Base-by-base conservation (phyloP, 2,888 invertebrate genomes). In the Nomada lathburiana region DNA sequence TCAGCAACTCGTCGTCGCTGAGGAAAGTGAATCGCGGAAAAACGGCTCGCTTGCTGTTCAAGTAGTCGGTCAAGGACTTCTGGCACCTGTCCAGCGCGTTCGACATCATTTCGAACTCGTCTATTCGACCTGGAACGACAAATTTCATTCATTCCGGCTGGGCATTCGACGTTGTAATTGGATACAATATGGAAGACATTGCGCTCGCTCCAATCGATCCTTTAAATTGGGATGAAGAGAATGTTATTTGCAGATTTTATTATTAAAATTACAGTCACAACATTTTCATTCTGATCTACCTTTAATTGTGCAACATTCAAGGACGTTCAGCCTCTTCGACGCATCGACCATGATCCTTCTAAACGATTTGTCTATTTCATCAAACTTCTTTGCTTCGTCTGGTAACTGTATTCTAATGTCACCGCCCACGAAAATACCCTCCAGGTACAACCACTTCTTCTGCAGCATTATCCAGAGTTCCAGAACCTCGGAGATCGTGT, bases 1-100 rank as follows among this genome's bases (percentile, higher is more conserved):
- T 97, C 10, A 99, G 95, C 86, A 98, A 94, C 93, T 98, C 98
- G 91, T 98, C 98, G 44, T 98, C 98, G 3, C 98, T 98, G 91
- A 98, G 97, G 94, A 98, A 98, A 94, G 97, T 98, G 94, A 98
- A 98, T 69, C 98, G 94, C 2, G 98, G 98, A 93, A 98, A 98
- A 83, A 97, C 96, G 81, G 97, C 96, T 64, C 98, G 95, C 94
- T 98, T 98, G 0, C 97, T 96, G 93, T 98, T 98, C 85, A 98
- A 94, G 93, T 98, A 98, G 91, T 98, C 98, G 91, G 97, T 97
- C 72, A 98, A 94, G 0, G 98, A 98, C 93, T 98, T 98, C 94
- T 98, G 98, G 93, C 98, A 98, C 93, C 95, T 96, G 92, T 98
- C 98, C 71, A 99, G 94, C 1, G 97, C 97, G 23, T 94, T 80